These are phyloP conservation scores for Dicerorhinus sumatrensis DNA, from an alignment of 2,113 vertebrate species.

Conservation along the genomic window DNA sequence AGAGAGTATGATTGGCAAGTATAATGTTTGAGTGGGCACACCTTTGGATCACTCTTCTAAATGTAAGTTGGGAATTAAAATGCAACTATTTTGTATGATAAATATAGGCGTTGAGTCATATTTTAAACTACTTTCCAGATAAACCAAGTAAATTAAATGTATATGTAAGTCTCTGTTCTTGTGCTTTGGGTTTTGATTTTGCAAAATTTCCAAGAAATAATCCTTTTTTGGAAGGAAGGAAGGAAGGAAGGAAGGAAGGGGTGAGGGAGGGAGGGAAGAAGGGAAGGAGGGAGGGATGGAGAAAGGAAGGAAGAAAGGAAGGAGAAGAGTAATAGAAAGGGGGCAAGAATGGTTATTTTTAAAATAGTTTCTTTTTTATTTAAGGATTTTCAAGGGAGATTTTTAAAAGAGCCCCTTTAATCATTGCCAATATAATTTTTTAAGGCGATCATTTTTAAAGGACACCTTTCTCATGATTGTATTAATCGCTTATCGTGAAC, in stretches of 20 bases:
- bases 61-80: slow-evolving; percentile 8
- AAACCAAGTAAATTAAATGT: slow-evolving; percentile 6
- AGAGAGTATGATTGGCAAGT: not conserved
- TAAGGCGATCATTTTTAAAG: not conserved
- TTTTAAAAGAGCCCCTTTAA: not conserved
- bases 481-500: not conserved
- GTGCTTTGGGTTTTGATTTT: not conserved
- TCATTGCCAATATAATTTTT: not conserved
- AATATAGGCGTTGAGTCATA: not conserved
- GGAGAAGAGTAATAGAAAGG: too few species aligned
- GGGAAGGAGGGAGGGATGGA: too few species aligned
- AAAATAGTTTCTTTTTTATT: not conserved
- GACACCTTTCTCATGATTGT: not conserved
- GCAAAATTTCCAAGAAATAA: not conserved
- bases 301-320: not conserved
- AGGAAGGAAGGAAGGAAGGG: not conserved
- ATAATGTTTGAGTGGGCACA: not conserved
- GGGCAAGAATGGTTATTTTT: not conserved
- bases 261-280: too few species aligned
- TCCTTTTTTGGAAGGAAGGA: not conserved
- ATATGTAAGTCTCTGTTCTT: not conserved
- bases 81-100: slow-evolving; percentile 30
- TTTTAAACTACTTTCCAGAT: slow-evolving; percentile 20
- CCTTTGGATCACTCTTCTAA: not conserved
- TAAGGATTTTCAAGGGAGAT: not conserved